Conservation (phyloP, 2,797 vertebrate species). For the Pseudochromis fuscus region DNA sequence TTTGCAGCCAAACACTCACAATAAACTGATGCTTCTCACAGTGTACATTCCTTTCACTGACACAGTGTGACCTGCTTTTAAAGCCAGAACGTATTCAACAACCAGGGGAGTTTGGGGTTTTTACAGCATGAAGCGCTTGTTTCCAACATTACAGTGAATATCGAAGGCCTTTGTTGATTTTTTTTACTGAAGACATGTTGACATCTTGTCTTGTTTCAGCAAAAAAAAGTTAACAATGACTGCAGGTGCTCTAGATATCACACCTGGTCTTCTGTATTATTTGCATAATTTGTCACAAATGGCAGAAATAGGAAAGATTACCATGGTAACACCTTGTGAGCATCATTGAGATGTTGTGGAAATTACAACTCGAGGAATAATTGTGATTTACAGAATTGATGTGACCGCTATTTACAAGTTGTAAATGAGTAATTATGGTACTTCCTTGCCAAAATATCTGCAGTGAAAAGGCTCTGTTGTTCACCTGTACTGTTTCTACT, state of each 20-base stretch:
- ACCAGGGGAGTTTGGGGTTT: conserved; percentile 19
- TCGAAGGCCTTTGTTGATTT: too few relatives aligned
- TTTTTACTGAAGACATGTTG: not conserved
- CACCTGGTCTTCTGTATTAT: too few relatives aligned
- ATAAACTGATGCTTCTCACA: conserved; percentile 1
- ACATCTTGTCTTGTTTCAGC: too few relatives aligned
- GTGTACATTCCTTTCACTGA: conserved; percentile 9
- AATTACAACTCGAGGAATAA: too few relatives aligned
- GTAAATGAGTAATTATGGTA: conserved; percentile 1
- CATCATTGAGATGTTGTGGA: too few relatives aligned
- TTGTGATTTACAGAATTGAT: conserved; percentile 1
- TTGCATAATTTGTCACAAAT: not conserved
- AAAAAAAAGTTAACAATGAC: too few relatives aligned
- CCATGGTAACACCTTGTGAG: not conserved
- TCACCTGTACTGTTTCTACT: not conserved
- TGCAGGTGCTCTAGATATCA: too few relatives aligned
- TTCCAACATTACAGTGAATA: conserved; percentile 17
- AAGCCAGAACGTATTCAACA: not conserved
- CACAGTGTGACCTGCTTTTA: conserved; percentile 5
- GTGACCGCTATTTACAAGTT: not conserved
- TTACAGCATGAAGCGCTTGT: not conserved
- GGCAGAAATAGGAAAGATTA: not conserved
- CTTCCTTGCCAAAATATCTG: too few relatives aligned
- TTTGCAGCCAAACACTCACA: conserved; percentile 7
- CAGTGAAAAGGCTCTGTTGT: not conserved